A percentile compares a stretch with the other conserved stretches of the same genome.
These are phyloP conservation scores for Muraenolepis orangiensis DNA, from an alignment of 2,797 vertebrate species.

Conservation along the genomic window DNA sequence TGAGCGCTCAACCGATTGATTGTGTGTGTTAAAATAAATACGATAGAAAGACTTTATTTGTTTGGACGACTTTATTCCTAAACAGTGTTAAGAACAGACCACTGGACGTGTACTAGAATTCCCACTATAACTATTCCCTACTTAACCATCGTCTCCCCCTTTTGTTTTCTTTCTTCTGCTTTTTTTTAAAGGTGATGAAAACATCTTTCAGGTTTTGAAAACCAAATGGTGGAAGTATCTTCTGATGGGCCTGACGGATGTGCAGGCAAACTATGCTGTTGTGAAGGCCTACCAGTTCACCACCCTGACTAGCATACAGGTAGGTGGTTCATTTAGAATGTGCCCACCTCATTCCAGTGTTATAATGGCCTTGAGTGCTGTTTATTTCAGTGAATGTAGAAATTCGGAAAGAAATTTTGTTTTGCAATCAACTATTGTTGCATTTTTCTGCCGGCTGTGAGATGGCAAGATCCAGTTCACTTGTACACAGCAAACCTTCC, in stretches of 20 bases:
- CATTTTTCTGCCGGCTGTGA: neutral
- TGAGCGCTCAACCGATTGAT: too few relatives aligned
- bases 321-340: conserved; percentile 50
- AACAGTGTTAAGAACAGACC: too few relatives aligned
- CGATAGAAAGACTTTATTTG: too few relatives aligned
- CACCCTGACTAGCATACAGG: conserved; percentile 94
- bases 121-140: too few relatives aligned
- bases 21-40: too few relatives aligned
- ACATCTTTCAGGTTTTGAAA: conserved; percentile 82
- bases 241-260: conserved; percentile 85
- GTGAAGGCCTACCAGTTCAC: conserved; percentile 96
- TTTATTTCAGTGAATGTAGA: neutral
- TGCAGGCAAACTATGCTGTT: conserved; percentile 91
- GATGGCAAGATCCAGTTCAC: neutral
- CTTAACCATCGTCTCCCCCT: too few relatives aligned
- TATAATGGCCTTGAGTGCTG: neutral
- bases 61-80: too few relatives aligned
- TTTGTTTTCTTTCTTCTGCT: too few relatives aligned
- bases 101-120: too few relatives aligned
- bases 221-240: conserved; percentile 94
- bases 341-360: neutral
- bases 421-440: too few relatives aligned
- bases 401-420: too few relatives aligned
- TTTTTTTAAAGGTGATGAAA: conserved; percentile 69
- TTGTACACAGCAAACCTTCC: neutral